Conservation (phyloP, 30 jellyfish, hydroid and myxozoan genomes). For the Hydra vulgaris region DNA sequence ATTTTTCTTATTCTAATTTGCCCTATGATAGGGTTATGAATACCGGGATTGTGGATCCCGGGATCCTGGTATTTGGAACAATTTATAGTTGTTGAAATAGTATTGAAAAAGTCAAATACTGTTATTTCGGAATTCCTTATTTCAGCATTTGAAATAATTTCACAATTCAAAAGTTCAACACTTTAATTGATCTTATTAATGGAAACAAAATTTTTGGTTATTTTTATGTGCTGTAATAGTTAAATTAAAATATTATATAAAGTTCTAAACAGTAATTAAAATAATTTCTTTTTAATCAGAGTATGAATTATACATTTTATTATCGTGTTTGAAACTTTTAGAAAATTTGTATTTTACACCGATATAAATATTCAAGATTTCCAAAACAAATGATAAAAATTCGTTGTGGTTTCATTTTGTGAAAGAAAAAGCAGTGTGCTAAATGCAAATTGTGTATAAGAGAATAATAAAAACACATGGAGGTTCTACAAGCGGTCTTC, state of each 20-base stretch:
- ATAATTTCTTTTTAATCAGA: too few relatives aligned
- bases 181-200: neutral
- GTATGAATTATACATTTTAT: neutral
- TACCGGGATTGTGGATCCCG: neutral
- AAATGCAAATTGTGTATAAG: neutral
- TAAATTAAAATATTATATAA: too few relatives aligned
- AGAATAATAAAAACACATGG: neutral
- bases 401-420: neutral
- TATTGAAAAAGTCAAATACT: neutral
- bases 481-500: neutral
- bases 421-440: neutral
- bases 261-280: neutral
- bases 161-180: neutral
- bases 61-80: slow-evolving; percentile 11
- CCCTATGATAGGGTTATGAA: neutral
- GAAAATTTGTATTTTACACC: neutral
- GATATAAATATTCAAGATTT: neutral
- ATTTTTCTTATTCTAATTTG: too few relatives aligned
- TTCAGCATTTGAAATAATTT: neutral
- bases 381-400: neutral
- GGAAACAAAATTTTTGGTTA: neutral
- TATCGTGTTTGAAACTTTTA: too few relatives aligned
- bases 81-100: neutral
- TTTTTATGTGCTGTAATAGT: too few relatives aligned
- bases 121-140: neutral